Evolutionary conservation across 2,888 invertebrate genomes (phyloP).

Genomic region (Melieria picta): DNA sequence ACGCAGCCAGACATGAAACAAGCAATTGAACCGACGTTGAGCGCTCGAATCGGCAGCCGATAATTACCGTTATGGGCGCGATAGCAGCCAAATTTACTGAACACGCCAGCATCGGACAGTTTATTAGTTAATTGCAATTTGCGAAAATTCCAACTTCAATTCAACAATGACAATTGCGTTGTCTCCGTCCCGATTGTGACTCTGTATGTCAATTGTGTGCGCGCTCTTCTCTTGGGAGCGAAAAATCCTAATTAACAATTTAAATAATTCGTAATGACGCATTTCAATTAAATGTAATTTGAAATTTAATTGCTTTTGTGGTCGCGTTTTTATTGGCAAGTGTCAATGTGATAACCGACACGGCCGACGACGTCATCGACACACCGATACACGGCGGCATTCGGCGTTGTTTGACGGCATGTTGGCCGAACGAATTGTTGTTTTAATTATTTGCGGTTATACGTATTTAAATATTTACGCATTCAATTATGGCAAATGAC

Average conservation of each 20-base stretch:
- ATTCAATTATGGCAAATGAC: slow-evolving; percentile 51
- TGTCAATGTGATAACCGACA: slow-evolving; percentile 27
- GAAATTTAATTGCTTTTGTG: slow-evolving; percentile 54
- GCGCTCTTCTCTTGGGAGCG: not conserved
- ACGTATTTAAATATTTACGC: slow-evolving; percentile 59
- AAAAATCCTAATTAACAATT: slow-evolving; percentile 56
- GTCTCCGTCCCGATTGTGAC: not conserved
- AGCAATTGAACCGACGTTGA: too few species aligned
- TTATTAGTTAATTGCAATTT: slow-evolving; percentile 26
- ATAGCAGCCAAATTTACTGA: too few species aligned
- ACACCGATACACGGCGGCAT: not conserved
- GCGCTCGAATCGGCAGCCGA: too few species aligned
- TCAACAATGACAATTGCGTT: slow-evolving; percentile 1
- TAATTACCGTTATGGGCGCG: too few species aligned
- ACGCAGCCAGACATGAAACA: too few species aligned
- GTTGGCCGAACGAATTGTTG: slow-evolving; percentile 50
- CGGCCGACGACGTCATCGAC: not conserved
- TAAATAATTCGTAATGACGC: slow-evolving; percentile 57
- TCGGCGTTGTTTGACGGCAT: slow-evolving; percentile 3
- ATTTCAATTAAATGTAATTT: slow-evolving; percentile 59
- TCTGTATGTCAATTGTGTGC: too few species aligned
- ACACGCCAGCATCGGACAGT: not conserved
- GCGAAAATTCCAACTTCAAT: slow-evolving; percentile 9
- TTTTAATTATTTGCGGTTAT: slow-evolving; percentile 59
- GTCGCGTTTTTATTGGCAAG: slow-evolving; percentile 36